Percentiles rank a stretch among this genome's conserved stretches.
These are phyloP conservation scores for Limnephilus lunatus DNA, from an alignment of 2,888 invertebrate genomes.

Conservation along the genomic window DNA sequence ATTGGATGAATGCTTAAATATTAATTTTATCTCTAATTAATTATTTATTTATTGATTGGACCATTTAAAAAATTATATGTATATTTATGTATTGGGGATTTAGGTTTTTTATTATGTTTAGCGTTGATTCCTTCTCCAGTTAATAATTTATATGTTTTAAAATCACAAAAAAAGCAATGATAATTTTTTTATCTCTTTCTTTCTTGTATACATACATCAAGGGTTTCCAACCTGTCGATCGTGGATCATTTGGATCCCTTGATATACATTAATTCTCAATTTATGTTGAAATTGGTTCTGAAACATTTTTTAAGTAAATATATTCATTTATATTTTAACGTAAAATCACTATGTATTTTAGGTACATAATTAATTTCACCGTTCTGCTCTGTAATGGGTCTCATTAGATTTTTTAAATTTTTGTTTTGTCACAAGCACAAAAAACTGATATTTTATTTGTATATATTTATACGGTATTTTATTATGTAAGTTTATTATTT, in stretches of 20 bases:
- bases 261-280: background rate
- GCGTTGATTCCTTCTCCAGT: background rate
- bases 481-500: background rate
- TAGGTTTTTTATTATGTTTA: background rate
- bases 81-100: background rate
- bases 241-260: too few relatives aligned
- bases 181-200: background rate
- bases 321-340: too few relatives aligned
- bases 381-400: background rate
- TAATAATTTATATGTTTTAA: background rate
- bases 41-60: conserved; percentile 2
- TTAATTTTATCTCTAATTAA: background rate
- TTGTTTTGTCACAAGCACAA: background rate
- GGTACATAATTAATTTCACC: background rate
- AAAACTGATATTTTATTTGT: background rate
- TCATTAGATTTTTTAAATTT: background rate
- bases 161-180: background rate
- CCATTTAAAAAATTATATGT: background rate
- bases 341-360: too few relatives aligned
- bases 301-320: background rate
- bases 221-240: too few relatives aligned
- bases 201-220: background rate
- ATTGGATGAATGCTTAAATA: background rate
- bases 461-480: background rate
- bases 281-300: background rate